Evolutionary conservation across 2,888 invertebrate species (phyloP).

Genomic region (Teinopalpus imperialis): DNA sequence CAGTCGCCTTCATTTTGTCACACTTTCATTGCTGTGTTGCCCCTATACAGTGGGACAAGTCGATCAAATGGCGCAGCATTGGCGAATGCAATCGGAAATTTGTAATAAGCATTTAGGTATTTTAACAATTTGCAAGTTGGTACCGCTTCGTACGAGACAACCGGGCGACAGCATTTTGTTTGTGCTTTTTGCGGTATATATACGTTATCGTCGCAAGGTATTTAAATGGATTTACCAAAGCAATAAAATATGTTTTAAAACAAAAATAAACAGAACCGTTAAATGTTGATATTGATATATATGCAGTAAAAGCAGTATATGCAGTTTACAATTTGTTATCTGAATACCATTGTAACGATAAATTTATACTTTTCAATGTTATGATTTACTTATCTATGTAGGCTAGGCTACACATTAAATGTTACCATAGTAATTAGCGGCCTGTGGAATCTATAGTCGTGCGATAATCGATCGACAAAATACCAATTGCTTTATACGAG

Average conservation of each 20-base stretch:
- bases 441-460: no score
- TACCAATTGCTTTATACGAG: no score
- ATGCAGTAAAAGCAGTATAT: no score
- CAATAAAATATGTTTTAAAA: neutral
- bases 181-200: conserved; percentile 13
- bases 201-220: conserved; percentile 4
- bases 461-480: no score
- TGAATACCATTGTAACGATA: no score
- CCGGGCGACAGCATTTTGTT: conserved; percentile 53
- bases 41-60: conserved; percentile 23
- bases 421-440: no score
- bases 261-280: neutral
- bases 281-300: no score
- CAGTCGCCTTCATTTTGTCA: conserved; percentile 44
- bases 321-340: no score
- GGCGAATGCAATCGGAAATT: conserved; percentile 11
- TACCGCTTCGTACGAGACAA: conserved; percentile 55
- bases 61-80: conserved; percentile 33
- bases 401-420: no score
- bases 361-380: no score
- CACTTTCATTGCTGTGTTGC: conserved; percentile 47
- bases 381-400: no score
- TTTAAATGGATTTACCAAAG: neutral
- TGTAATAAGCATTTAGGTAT: conserved; percentile 14
- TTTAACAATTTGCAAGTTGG: conserved; percentile 9